phyloP scores from a whole-genome alignment of 2,797 vertebrate genomes.

The Buphagus erythrorhynchus region DNA sequence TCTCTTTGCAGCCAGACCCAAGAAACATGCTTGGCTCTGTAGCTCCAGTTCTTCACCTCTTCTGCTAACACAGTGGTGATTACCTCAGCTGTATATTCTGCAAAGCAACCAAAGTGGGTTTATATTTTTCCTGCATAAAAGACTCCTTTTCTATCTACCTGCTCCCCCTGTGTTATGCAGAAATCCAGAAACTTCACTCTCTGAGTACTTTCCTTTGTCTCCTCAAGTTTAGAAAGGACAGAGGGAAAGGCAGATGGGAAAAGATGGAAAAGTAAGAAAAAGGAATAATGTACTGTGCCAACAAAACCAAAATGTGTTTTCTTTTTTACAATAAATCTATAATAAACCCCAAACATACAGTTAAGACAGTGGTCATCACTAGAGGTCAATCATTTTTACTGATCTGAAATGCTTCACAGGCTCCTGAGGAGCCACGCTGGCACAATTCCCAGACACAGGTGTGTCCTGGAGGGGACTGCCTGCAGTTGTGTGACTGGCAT shows the following conservation, averaged over 20 bases:
- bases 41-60: background rate
- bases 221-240: background rate
- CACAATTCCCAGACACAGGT: background rate
- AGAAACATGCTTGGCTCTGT: background rate
- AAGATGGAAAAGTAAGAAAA: background rate
- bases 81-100: background rate
- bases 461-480: background rate
- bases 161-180: background rate
- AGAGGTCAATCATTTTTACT: background rate
- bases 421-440: background rate
- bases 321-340: background rate
- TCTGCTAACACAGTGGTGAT: background rate
- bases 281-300: background rate
- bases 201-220: background rate
- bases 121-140: background rate
- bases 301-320: background rate
- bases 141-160: background rate
- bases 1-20: background rate
- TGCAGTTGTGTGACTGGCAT: background rate
- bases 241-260: background rate
- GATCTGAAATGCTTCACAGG: background rate
- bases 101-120: background rate
- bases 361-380: background rate
- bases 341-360: background rate
- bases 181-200: background rate